These are phyloP conservation scores for Pardosa pseudoannulata DNA, from an alignment of 2,888 invertebrate species.

Conservation along the genomic window DNA sequence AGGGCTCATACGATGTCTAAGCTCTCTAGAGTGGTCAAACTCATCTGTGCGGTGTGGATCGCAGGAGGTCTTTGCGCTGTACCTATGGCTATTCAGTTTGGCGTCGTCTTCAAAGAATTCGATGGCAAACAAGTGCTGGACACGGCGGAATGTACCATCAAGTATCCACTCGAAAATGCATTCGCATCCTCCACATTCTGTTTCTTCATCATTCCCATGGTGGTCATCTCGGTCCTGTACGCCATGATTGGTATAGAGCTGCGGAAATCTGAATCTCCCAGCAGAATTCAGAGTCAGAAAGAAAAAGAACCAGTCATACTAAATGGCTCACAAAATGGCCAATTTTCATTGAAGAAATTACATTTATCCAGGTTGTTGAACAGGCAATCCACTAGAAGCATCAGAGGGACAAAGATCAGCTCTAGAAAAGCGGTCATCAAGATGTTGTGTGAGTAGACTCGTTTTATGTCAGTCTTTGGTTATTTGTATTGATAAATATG, in stretches of 20 bases:
- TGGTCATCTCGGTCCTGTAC: constrained; percentile 88
- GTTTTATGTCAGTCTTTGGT: no score
- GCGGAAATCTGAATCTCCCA: constrained; percentile 49
- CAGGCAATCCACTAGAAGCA: constrained; percentile 40
- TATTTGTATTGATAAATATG: no score
- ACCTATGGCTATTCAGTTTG: constrained; percentile 83
- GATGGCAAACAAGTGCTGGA: constrained; percentile 27
- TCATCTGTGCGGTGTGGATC: constrained; percentile 88
- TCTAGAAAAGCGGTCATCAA: constrained; percentile 79
- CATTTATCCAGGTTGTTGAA: constrained; percentile 33
- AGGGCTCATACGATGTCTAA: constrained; percentile 77
- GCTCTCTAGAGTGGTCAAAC: constrained; percentile 86
- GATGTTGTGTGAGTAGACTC: constrained; percentile 81
- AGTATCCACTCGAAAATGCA: constrained; percentile 83
- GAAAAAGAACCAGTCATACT: constrained; percentile 31
- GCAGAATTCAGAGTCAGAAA: background rate
- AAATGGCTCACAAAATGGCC: constrained; percentile 21
- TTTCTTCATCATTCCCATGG: constrained; percentile 90
- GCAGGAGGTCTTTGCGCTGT: constrained; percentile 81
- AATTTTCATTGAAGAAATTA: constrained; percentile 39
- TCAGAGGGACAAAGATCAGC: constrained; percentile 29
- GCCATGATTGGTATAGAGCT: constrained; percentile 77
- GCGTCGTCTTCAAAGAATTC: constrained; percentile 83
- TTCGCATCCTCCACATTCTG: constrained; percentile 87
- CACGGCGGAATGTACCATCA: constrained; percentile 77